Evolutionary conservation across 64 coral and sea anemone species (phyloP).

Genomic region (Trachythela sp.): DNA sequence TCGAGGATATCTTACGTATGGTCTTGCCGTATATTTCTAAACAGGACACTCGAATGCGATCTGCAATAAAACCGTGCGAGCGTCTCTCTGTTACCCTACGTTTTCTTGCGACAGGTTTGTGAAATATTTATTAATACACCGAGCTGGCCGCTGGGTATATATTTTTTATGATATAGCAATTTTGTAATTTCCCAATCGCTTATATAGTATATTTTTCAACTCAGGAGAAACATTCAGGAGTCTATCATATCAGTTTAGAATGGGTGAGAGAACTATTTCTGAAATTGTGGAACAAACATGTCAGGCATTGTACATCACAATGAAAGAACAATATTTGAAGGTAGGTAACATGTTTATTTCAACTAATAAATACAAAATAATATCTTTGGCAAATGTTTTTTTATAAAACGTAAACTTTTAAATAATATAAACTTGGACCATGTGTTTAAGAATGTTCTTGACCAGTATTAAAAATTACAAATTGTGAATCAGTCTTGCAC

Average conservation of each 20-base stretch:
- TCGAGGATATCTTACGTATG: conserved; percentile 9
- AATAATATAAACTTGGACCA: too few species aligned
- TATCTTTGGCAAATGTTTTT: too few species aligned
- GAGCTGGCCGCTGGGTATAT: neutral
- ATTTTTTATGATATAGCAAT: neutral
- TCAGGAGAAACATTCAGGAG: neutral
- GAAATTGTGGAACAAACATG: neutral
- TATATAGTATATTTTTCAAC: neutral
- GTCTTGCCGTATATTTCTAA: conserved; percentile 17
- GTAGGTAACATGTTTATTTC: too few species aligned
- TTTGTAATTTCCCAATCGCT: neutral
- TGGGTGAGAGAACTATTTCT: neutral
- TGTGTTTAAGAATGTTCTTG: too few species aligned
- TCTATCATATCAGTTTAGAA: neutral
- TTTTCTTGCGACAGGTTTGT: conserved; percentile 31
- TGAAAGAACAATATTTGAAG: too few species aligned
- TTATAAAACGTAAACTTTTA: too few species aligned
- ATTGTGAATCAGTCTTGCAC: too few species aligned
- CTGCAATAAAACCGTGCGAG: neutral
- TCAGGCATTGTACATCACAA: neutral
- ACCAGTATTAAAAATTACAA: too few species aligned
- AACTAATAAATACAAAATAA: too few species aligned
- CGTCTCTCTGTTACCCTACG: conserved; percentile 1
- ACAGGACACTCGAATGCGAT: conserved; percentile 13
- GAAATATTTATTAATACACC: too few species aligned